Percentiles rank a stretch among this genome's conserved stretches.
These are phyloP conservation scores for Andricus curvator DNA, from an alignment of 2,888 invertebrate species.

Conservation along the genomic window DNA sequence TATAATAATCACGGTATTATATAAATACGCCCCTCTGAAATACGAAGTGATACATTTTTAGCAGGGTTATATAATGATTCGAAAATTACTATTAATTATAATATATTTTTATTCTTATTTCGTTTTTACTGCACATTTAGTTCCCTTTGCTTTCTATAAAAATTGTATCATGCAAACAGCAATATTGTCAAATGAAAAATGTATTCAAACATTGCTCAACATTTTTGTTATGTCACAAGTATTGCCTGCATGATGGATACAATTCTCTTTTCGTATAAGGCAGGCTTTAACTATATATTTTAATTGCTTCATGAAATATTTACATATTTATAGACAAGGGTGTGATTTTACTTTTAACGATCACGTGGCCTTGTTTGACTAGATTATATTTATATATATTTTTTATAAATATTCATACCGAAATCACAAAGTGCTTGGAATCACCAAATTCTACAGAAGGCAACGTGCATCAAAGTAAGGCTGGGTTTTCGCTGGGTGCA, in stretches of 20 bases:
- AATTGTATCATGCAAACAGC: neutral
- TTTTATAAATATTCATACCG: constrained; percentile 37
- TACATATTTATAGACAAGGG: constrained; percentile 8
- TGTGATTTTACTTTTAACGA: neutral
- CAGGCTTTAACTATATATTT: constrained; percentile 5
- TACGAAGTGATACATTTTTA: constrained; percentile 2
- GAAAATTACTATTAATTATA: neutral
- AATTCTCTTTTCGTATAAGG: constrained; percentile 14
- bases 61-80: neutral
- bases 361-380: neutral
- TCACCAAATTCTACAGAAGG: constrained; percentile 42
- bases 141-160: neutral
- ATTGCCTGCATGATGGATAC: neutral
- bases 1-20: constrained; percentile 40
- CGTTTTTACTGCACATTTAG: constrained; percentile 15
- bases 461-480: constrained; percentile 41
- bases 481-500: constrained; percentile 19
- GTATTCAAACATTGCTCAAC: neutral
- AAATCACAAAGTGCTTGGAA: constrained; percentile 48
- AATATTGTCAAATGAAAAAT: neutral
- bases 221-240: neutral
- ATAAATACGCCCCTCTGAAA: constrained; percentile 12
- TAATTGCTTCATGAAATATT: neutral
- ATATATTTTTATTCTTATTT: neutral
- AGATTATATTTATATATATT: neutral